Percentiles rank a stretch among this genome's conserved stretches.
Evolutionary conservation across 1,140 invertebrate species (phyloP).

Genomic region (Ceratosolen fusciceps): DNA sequence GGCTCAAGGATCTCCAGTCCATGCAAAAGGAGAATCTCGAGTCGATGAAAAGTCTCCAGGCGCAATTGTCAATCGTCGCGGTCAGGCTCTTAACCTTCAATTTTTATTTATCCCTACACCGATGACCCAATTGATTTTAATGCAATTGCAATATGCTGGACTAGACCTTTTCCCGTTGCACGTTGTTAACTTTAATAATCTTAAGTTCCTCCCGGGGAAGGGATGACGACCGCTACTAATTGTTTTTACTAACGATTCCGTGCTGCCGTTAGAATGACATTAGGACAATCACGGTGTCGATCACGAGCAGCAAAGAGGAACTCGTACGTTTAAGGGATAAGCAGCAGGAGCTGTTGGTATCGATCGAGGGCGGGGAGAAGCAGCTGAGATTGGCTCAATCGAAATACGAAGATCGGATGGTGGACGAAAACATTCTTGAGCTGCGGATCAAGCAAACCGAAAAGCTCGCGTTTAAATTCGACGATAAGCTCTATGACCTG

Average conservation of each 20-base stretch:
- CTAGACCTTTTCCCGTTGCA: background rate
- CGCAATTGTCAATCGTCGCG: slow-evolving; percentile 72
- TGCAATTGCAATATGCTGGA: too few species aligned
- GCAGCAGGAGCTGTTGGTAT: slow-evolving; percentile 67
- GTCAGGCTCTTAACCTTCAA: too few species aligned
- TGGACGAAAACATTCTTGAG: slow-evolving; percentile 76
- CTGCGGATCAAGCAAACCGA: slow-evolving; percentile 74
- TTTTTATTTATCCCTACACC: too few species aligned
- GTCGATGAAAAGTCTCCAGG: slow-evolving; percentile 68
- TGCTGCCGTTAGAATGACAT: slow-evolving; percentile 61
- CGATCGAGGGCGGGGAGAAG: slow-evolving; percentile 74
- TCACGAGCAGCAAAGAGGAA: slow-evolving; percentile 62
- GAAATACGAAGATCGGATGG: slow-evolving; percentile 72
- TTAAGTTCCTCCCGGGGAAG: too few species aligned
- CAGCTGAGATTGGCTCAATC: slow-evolving; percentile 67
- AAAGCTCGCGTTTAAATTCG: slow-evolving; percentile 72
- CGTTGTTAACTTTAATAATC: slow-evolving; percentile 42
- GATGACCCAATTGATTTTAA: too few species aligned
- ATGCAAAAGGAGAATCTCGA: slow-evolving; percentile 63
- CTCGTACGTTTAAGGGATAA: slow-evolving; percentile 63
- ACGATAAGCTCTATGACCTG: slow-evolving; percentile 74
- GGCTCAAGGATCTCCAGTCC: slow-evolving; percentile 69
- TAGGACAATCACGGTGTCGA: slow-evolving; percentile 53
- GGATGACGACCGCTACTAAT: too few species aligned
- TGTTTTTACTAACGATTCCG: too few species aligned